These are phyloP conservation scores for Pantherophis alleghaniensis DNA, from an alignment of 2,797 vertebrate genomes.

Conservation along the genomic window DNA sequence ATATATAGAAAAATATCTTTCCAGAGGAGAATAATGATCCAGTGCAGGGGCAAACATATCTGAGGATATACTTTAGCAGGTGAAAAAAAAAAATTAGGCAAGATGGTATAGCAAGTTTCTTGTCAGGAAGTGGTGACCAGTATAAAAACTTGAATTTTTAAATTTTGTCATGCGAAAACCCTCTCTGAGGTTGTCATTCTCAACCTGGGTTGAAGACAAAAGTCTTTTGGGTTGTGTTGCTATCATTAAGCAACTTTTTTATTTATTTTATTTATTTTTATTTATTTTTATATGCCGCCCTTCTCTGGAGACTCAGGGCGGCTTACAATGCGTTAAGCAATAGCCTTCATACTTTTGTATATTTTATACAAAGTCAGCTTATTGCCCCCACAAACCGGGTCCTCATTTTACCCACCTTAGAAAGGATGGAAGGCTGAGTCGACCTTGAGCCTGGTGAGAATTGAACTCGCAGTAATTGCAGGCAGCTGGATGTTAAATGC, in stretches of 20 bases:
- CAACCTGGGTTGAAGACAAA: not conserved
- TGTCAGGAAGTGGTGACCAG: not conserved
- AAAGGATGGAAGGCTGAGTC: no score
- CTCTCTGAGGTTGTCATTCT: not conserved
- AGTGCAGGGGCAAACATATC: not conserved
- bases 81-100: not conserved
- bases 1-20: not conserved
- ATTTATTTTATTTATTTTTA: no score
- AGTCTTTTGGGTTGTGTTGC: not conserved
- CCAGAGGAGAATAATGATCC: not conserved
- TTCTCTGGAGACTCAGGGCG: no score
- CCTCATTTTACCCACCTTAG: no score
- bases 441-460: no score
- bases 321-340: no score
- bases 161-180: not conserved
- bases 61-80: not conserved
- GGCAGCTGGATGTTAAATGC: no score
- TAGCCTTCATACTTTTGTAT: no score
- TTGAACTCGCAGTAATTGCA: no score
- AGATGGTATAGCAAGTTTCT: not conserved
- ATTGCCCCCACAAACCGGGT: no score
- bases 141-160: not conserved
- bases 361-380: no score
- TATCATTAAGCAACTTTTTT: not conserved
- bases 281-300: no score